Evolutionary conservation across 2,888 invertebrate species (phyloP), one percentile per base, ranked within the genome.

Genomic region (Ganaspis brasiliensis): DNA sequence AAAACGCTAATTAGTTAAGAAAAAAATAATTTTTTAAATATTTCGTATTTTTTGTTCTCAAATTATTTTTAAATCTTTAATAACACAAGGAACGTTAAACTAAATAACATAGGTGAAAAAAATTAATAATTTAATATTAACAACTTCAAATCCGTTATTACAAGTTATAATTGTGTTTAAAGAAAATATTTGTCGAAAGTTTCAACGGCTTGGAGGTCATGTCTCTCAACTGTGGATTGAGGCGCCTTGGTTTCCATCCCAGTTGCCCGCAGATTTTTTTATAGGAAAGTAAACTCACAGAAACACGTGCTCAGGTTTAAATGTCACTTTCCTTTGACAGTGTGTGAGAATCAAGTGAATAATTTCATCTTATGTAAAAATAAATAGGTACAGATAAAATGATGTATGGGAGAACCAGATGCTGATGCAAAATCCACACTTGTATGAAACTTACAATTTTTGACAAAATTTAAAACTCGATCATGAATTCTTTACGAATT

Each of bases 171-270:
- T n/a, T n/a, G n/a, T n/a, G n/a, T n/a, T n/a, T n/a, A n/a, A n/a
- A n/a, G 12, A 55, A 55, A 45, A 4, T 12, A 12, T 45, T 56
- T 56, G 3, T 12, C 14, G 21, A 10, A 56, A 8, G 40, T 21
- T 40, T 8, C 63, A 2, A 9, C 19, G 14, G 63, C 63, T 63
- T 12, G 40, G 35, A 21, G 21, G 40, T 37, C n/a, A 40, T 5
- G 63, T 19, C 40, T 21, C 40, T 37, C 37, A 8, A 40, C 21
- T 63, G 63, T 40, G 35, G 2, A 8, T n/a, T 0, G 8, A 19
- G 24, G 40, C 31, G 2, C 31, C 8, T 63, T 8, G 21, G 63
- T 31, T 63, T 63, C 63, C 4, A 63, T 63, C 63, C 63, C 63
- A 0, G 9, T 16, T n/a, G 8, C 21, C 1, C 8, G 2, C 6